Conservation (phyloP, 2,797 vertebrate species). For the Orientallactaga sibirica region DNA sequence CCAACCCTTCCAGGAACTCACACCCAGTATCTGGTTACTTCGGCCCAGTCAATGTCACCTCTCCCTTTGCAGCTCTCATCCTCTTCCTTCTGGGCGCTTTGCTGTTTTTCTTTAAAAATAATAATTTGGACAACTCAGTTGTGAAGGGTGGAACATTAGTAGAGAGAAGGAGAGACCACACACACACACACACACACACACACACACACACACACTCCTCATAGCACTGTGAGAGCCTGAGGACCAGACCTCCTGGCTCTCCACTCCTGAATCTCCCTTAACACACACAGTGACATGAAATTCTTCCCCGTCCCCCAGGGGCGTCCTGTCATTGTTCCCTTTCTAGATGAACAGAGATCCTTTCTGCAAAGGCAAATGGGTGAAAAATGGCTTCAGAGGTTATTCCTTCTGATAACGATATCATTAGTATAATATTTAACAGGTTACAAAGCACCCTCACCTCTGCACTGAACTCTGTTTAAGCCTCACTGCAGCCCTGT, state of each 20-base stretch:
- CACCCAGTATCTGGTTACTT: slow-evolving; percentile 44
- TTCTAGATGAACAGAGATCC: neutral
- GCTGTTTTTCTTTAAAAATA: slow-evolving; percentile 39
- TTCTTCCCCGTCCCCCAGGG: neutral
- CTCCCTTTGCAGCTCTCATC: slow-evolving; percentile 36
- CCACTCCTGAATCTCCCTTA: neutral
- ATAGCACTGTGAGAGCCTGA: neutral
- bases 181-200: neutral
- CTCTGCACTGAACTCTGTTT: neutral
- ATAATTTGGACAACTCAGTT: neutral
- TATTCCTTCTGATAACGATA: slow-evolving; percentile 43
- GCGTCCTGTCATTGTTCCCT: neutral
- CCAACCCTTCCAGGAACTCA: slow-evolving; percentile 66
- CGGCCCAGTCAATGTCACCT: neutral
- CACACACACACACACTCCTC: neutral
- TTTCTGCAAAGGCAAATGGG: slow-evolving; percentile 33
- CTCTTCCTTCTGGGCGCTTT: slow-evolving; percentile 29
- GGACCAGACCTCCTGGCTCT: neutral
- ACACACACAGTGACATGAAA: neutral
- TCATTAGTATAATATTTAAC: slow-evolving; percentile 52
- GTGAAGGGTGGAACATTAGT: neutral
- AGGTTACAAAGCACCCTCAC: neutral
- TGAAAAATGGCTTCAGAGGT: neutral
- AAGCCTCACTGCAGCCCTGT: neutral
- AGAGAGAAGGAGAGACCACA: neutral